These are phyloP conservation scores for Orthonyx spaldingii DNA, from an alignment of 2,113 vertebrate species.

Conservation along the genomic window DNA sequence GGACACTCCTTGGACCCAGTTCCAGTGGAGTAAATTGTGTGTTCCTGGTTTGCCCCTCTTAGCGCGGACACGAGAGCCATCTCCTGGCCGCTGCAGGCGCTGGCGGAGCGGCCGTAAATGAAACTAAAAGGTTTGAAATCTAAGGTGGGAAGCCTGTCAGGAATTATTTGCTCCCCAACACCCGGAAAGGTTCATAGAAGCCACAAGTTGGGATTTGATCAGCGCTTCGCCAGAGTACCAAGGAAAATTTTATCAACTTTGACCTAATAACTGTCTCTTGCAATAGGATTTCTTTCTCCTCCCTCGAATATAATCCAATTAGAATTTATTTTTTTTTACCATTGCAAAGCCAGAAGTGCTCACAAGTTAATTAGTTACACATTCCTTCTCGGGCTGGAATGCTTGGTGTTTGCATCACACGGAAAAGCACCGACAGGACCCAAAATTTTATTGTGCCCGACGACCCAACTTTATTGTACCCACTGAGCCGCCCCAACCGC, in stretches of 20 bases:
- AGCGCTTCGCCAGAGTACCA: not conserved
- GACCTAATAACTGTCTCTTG: not conserved
- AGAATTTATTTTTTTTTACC: not conserved
- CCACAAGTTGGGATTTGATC: not conserved
- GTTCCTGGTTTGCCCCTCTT: not conserved
- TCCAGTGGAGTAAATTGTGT: not conserved
- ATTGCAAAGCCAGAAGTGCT: not conserved
- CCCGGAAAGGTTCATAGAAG: not conserved
- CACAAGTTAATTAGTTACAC: not conserved
- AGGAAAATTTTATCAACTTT: not conserved
- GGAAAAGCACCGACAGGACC: not conserved
- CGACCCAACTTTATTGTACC: too few relatives aligned
- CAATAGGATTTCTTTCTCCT: not conserved
- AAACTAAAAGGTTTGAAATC: not conserved
- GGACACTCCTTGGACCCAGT: not conserved
- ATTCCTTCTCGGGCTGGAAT: not conserved
- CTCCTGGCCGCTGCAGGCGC: constrained; percentile 6
- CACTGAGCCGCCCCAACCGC: not conserved
- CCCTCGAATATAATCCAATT: not conserved
- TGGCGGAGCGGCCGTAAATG: not conserved
- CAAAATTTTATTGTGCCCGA: not conserved
- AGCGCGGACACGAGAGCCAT: constrained; percentile 18
- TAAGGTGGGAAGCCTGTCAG: not conserved
- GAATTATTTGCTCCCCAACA: not conserved
- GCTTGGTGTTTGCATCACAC: not conserved